phyloP scores from a whole-genome alignment of 2,888 invertebrate species.

The Ichneumoninae sp. region DNA sequence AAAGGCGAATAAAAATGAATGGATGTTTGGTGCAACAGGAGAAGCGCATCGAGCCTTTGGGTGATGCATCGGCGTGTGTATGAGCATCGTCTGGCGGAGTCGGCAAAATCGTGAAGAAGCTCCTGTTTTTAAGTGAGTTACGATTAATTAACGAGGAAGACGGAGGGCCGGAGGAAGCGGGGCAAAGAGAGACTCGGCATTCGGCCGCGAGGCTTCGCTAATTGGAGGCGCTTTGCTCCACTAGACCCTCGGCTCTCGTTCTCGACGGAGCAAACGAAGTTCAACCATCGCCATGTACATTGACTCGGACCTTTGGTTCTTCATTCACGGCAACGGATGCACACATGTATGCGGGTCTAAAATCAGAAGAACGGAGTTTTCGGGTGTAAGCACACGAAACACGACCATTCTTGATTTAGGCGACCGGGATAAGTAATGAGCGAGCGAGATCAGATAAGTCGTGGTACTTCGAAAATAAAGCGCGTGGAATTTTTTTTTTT shows the following conservation, averaged over 20 bases:
- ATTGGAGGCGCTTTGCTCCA: constrained; percentile 64
- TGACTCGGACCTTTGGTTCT: constrained; percentile 30
- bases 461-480: too few species aligned
- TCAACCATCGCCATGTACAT: constrained; percentile 42
- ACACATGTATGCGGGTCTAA: not conserved
- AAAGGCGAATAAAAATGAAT: not conserved
- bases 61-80: too few species aligned
- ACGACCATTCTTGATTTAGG: not conserved
- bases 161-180: constrained; percentile 9
- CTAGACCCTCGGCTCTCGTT: constrained; percentile 42
- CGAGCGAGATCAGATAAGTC: not conserved
- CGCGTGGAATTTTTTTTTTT: too few species aligned
- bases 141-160: constrained; percentile 74
- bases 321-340: not conserved
- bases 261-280: constrained; percentile 44
- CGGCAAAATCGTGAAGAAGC: constrained; percentile 53
- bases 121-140: constrained; percentile 65
- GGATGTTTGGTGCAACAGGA: not conserved
- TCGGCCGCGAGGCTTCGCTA: constrained; percentile 61
- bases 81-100: constrained; percentile 27
- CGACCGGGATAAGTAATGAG: not conserved
- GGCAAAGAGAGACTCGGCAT: constrained; percentile 33
- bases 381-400: not conserved
- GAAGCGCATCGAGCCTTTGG: constrained; percentile 8
- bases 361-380: not conserved